phyloP scores from a whole-genome alignment of 1,140 invertebrate species.

The Archegozetes longisetosus region DNA sequence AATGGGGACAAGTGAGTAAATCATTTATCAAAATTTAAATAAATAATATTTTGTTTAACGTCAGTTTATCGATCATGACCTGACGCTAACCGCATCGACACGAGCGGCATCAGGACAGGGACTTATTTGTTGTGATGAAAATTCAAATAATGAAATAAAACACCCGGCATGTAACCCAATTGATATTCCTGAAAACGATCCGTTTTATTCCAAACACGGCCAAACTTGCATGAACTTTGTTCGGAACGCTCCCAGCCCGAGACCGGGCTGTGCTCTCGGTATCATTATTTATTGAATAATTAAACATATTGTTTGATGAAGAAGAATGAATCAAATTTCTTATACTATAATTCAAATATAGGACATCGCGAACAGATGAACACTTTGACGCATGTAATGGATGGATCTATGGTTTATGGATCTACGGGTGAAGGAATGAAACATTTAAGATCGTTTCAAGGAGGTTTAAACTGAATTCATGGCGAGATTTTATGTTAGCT shows the following conservation, averaged over 20 bases:
- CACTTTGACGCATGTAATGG: conserved; percentile 86
- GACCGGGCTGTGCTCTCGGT: conserved; percentile 19
- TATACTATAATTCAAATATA: conserved; percentile 28
- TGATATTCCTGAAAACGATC: conserved; percentile 18
- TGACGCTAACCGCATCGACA: conserved; percentile 15
- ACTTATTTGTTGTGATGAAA: conserved; percentile 23
- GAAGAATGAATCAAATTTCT: background rate
- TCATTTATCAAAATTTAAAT: background rate
- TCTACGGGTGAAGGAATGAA: conserved; percentile 36
- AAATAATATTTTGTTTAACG: background rate
- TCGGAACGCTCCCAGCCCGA: conserved; percentile 16
- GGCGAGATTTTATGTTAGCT: background rate
- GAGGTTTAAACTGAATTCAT: conserved; percentile 9
- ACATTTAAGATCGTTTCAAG: conserved; percentile 14
- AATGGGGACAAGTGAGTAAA: conserved; percentile 55
- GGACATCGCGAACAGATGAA: conserved; percentile 76
- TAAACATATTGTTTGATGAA: conserved; percentile 1
- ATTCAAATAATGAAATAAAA: background rate
- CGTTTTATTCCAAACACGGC: conserved; percentile 18
- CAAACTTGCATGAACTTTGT: conserved; percentile 22
- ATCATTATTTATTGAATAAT: conserved; percentile 6
- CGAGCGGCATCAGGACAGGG: conserved; percentile 16
- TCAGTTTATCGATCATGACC: conserved; percentile 18
- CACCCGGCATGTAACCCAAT: conserved; percentile 23
- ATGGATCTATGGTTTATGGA: conserved; percentile 93